Conservation (phyloP, 2,888 invertebrate species). For the Athetis lepigone region DNA sequence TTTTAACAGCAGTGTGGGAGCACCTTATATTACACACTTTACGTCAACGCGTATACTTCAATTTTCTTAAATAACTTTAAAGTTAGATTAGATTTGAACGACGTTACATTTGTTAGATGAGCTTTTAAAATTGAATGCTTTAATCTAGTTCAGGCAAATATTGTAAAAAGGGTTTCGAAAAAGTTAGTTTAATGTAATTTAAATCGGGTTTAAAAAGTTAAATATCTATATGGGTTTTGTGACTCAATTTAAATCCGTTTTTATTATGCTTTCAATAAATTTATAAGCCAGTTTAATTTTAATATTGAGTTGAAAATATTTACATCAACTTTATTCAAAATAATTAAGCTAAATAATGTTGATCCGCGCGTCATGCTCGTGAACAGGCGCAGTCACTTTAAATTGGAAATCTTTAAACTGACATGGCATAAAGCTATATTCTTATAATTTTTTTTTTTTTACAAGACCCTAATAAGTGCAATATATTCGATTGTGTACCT, state of each 20-base stretch:
- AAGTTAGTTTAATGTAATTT: background rate
- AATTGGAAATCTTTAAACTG: too few relatives aligned
- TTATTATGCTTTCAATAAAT: background rate
- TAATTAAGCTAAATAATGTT: too few relatives aligned
- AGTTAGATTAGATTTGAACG: slow-evolving; percentile 38
- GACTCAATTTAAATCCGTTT: too few relatives aligned
- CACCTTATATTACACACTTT: too few relatives aligned
- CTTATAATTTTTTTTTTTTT: too few relatives aligned
- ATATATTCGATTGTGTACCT: too few relatives aligned
- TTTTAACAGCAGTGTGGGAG: too few relatives aligned
- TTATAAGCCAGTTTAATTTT: background rate
- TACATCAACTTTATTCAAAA: too few relatives aligned
- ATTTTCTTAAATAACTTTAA: slow-evolving; percentile 27
- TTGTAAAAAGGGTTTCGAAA: slow-evolving; percentile 2
- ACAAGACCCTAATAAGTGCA: too few relatives aligned
- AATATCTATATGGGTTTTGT: background rate
- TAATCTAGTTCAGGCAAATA: slow-evolving; percentile 25
- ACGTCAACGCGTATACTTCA: slow-evolving; percentile 4
- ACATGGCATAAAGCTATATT: too few relatives aligned
- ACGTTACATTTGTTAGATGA: slow-evolving; percentile 30
- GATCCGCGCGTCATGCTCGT: too few relatives aligned
- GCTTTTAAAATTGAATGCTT: slow-evolving; percentile 21
- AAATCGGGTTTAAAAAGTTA: background rate
- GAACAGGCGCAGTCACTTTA: too few relatives aligned
- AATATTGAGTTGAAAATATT: background rate